phyloP scores from a whole-genome alignment of 2,888 invertebrate genomes.

The Volucella inanis region DNA sequence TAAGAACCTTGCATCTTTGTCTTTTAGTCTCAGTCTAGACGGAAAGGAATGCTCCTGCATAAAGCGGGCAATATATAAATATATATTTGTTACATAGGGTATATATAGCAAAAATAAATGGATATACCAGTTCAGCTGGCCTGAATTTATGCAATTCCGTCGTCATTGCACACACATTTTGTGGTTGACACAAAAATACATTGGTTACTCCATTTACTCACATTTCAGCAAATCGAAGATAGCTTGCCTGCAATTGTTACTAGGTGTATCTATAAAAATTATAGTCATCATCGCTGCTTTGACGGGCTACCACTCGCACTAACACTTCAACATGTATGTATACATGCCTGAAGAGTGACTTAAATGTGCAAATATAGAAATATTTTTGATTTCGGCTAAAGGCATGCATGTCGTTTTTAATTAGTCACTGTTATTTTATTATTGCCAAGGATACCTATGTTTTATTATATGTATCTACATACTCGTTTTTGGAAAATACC shows the following conservation, averaged over 20 bases:
- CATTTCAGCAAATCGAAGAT: slow-evolving; percentile 14
- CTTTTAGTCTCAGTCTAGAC: slow-evolving; percentile 36
- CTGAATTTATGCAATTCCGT: slow-evolving; percentile 21
- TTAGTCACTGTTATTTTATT: slow-evolving; percentile 54
- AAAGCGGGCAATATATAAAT: neutral
- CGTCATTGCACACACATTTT: slow-evolving; percentile 20
- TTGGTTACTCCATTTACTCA: slow-evolving; percentile 18
- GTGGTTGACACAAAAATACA: slow-evolving; percentile 38
- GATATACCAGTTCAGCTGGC: neutral
- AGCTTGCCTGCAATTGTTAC: slow-evolving; percentile 15
- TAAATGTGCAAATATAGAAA: slow-evolving; percentile 18
- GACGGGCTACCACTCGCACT: neutral
- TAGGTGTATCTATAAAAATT: neutral
- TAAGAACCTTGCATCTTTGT: slow-evolving; percentile 29
- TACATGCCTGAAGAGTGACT: slow-evolving; percentile 7
- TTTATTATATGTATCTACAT: slow-evolving; percentile 5
- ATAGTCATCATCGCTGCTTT: neutral
- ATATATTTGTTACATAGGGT: neutral
- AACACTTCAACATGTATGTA: neutral
- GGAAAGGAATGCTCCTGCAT: slow-evolving; percentile 21
- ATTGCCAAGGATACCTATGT: slow-evolving; percentile 35
- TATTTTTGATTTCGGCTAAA: slow-evolving; percentile 15
- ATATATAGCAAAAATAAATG: neutral
- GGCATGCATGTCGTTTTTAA: slow-evolving; percentile 34
- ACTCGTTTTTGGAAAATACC: no score